A percentile compares a stretch with the other conserved stretches of the same genome.
These are phyloP conservation scores for Boloria selene DNA, from an alignment of 2,888 invertebrate species.

Conservation along the genomic window DNA sequence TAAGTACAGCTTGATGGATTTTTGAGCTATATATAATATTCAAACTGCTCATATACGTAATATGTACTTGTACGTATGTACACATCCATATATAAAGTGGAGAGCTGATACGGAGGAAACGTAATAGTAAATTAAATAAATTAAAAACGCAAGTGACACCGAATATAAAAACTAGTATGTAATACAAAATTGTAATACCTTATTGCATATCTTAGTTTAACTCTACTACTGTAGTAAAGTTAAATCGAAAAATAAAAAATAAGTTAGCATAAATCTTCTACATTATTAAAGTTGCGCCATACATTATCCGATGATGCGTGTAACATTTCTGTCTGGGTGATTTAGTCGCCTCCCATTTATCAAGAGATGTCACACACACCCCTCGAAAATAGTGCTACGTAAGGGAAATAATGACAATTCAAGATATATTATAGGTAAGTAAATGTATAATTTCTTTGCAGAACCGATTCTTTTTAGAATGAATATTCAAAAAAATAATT, in stretches of 20 bases:
- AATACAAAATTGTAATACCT: background rate
- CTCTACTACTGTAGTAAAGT: too few species aligned
- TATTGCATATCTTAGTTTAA: background rate
- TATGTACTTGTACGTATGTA: too few species aligned
- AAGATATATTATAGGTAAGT: slow-evolving; percentile 14
- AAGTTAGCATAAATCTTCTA: slow-evolving; percentile 23
- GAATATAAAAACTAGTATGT: background rate
- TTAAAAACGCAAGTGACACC: too few species aligned
- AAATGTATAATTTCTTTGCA: background rate
- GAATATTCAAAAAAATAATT: too few species aligned
- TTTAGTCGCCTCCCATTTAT: slow-evolving; percentile 64
- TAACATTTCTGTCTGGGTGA: slow-evolving; percentile 62
- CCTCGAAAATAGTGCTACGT: slow-evolving; percentile 41
- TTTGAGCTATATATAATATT: too few species aligned
- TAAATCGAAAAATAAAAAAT: slow-evolving; percentile 9
- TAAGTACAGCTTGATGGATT: too few species aligned
- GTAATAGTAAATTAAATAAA: too few species aligned
- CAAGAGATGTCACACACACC: slow-evolving; percentile 64
- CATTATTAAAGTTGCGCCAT: slow-evolving; percentile 56
- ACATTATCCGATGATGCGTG: slow-evolving; percentile 60
- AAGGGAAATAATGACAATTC: slow-evolving; percentile 25
- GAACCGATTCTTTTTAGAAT: too few species aligned
- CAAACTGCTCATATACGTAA: too few species aligned
- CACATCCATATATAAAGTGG: too few species aligned
- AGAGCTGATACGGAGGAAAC: too few species aligned